Evolutionary conservation across 2,113 vertebrate species (phyloP), one percentile per base, ranked within the genome.

Genomic region (Eudyptes chrysolophus): DNA sequence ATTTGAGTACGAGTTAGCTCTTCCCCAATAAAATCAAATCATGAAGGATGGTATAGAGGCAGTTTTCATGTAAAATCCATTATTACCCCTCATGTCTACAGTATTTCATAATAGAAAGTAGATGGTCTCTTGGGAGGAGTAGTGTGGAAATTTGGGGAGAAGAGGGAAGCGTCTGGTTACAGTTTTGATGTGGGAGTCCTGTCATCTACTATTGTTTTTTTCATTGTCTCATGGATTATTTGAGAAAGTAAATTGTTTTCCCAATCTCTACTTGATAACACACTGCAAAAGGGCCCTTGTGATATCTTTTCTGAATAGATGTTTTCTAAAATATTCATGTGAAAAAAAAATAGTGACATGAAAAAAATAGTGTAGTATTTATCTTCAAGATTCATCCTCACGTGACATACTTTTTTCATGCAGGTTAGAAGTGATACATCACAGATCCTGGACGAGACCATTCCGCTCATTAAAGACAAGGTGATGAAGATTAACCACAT

Each of bases 371-470:
- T 30, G 14, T 51, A 17, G 12, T 48, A 7, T 69, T 89, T 70
- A 36, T 77, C 84, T 61, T 61, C 49, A 65, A 34, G 79, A 51
- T 72, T 93, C 52, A 36, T 77, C 55, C 61, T 96, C 65, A 84
- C 40, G 10, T 0, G 22, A 55, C 25, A 40, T 78, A 3, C 36
- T 66, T 62, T 30, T 64, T 80, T 55, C 40, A 40, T 80, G 36
- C 92, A 98, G 98, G 96, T 98, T 80, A 93, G 96, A 86, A 97
- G 65, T 2, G 94, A 97, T 85, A 97, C 93, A 2, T 98, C 93
- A 7, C 83, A 97, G 74, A 97, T 97, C 44, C 52, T 98, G 68
- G 94, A 97, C 0, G 92, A 98, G 54, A 92, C 91, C 58, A 86
- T 97, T 79, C 97, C 69, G 0, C 78, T 97, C 13, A 60, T 98